Conservation (phyloP, 2,797 vertebrate genomes). For the Rhinatrema bivittatum region DNA sequence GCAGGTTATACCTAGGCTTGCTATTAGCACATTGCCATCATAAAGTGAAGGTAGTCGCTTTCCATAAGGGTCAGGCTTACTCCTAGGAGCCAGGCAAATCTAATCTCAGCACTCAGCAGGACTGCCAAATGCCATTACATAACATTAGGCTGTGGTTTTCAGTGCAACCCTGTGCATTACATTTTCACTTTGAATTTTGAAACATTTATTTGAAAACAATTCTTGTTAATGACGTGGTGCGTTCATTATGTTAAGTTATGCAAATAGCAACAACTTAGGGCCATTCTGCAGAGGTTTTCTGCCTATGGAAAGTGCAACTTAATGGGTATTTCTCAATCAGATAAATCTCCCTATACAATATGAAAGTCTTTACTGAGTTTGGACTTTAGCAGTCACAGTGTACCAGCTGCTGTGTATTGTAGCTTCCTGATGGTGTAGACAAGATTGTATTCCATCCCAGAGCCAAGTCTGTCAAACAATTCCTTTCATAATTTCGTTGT, state of each 20-base stretch:
- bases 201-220: neutral
- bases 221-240: rapidly evolving
- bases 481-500: too few relatives aligned
- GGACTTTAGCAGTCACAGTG: too few relatives aligned
- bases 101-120: neutral
- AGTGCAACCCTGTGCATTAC: neutral
- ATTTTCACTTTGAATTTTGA: neutral
- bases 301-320: too few relatives aligned
- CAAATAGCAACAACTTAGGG: too few relatives aligned
- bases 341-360: too few relatives aligned
- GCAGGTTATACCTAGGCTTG: constrained; percentile 36
- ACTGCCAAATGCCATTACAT: neutral
- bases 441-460: too few relatives aligned
- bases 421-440: too few relatives aligned
- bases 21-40: constrained; percentile 35
- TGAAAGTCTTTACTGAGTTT: too few relatives aligned
- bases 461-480: too few relatives aligned
- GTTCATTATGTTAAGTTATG: neutral
- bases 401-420: too few relatives aligned
- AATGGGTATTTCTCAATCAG: too few relatives aligned
- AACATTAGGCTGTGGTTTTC: neutral
- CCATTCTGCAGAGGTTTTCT: too few relatives aligned
- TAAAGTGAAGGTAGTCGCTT: constrained; percentile 37
- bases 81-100: constrained; percentile 8
- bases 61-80: constrained; percentile 29